phyloP scores from a whole-genome alignment of 2,888 invertebrate species.

The Parnassius smintheus region DNA sequence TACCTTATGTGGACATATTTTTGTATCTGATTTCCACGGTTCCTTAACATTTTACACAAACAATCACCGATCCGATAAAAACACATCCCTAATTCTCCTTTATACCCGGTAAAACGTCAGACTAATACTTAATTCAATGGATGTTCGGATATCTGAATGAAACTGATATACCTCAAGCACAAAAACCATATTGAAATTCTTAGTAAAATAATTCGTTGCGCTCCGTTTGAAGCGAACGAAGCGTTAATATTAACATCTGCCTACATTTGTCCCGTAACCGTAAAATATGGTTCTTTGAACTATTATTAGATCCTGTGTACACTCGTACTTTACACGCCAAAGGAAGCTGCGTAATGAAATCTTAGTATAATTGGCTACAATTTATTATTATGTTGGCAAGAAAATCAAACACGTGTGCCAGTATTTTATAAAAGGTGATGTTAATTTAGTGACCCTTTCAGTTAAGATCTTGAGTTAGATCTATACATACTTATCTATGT shows the following conservation, averaged over 20 bases:
- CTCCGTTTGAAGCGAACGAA: slow-evolving; percentile 29
- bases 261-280: slow-evolving; percentile 30
- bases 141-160: slow-evolving; percentile 16
- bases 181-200: slow-evolving; percentile 26
- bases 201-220: slow-evolving; percentile 32
- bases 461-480: background rate
- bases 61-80: slow-evolving; percentile 1
- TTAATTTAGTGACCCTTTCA: slow-evolving; percentile 13
- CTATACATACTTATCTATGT: slow-evolving; percentile 9
- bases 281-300: slow-evolving; percentile 28
- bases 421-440: slow-evolving; percentile 11
- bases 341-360: slow-evolving; percentile 27
- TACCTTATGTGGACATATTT: too few species aligned
- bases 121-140: slow-evolving; percentile 20
- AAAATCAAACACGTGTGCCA: slow-evolving; percentile 19
- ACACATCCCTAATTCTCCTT: slow-evolving; percentile 16
- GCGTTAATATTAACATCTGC: slow-evolving; percentile 30
- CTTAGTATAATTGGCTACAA: slow-evolving; percentile 24
- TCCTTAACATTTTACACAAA: background rate
- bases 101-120: slow-evolving; percentile 5
- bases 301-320: slow-evolving; percentile 26
- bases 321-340: slow-evolving; percentile 17
- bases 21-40: background rate
- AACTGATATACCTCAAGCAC: slow-evolving; percentile 16
- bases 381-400: slow-evolving; percentile 25